Base-by-base conservation (phyloP, 1,140 invertebrate species). In the Bombus confusus region DNA sequence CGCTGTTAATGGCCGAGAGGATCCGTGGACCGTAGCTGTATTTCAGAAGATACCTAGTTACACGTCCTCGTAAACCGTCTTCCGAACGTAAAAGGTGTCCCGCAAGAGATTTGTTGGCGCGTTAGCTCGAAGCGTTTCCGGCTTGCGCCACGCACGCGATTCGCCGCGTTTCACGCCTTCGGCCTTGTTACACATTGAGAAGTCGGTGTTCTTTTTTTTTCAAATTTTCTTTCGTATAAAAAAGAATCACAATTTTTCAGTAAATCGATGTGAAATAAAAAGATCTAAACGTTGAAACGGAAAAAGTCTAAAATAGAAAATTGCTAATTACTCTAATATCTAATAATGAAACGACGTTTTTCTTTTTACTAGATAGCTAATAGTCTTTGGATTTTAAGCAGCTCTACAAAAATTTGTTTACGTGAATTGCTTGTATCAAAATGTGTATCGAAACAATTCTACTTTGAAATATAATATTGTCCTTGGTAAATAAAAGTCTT, bases 71-170 rank as follows among this genome's bases (percentile, higher is more conserved):
- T 66, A 81, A 69, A 64, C 62, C 75, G 71, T 68, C 62, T 86
- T 90, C 73, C 87, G 73, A 80, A 74, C 85, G 74, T 90, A 87
- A 89, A 89, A 89, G 68, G 68, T 84, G 66, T 90, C 80, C 57
- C 74, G 86, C 69, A 69, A 76, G 77, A 89, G 87, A 89, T 89
- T 89, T 89, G 69, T 88, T 88, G 75, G 64, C 75, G 79, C 74
- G 87, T 87, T 88, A 89, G 78, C 69, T 75, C 64, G 71, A 89
- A 88, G 68, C 86, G 68, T 79, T 90, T 89, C 88, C 85, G 85
- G 52, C 47, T 90, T 85, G 66, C 37, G 69, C 73, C 74, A 79
- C 59, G 34, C 64, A 73, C 80, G 79, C 82, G 81, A 74, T 66
- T 52, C 69, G 31, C 69, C 66, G 37, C 69, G 47, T 84, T 88